Evolutionary conservation across 2,888 invertebrate species (phyloP).

Genomic region (Axea sp.): DNA sequence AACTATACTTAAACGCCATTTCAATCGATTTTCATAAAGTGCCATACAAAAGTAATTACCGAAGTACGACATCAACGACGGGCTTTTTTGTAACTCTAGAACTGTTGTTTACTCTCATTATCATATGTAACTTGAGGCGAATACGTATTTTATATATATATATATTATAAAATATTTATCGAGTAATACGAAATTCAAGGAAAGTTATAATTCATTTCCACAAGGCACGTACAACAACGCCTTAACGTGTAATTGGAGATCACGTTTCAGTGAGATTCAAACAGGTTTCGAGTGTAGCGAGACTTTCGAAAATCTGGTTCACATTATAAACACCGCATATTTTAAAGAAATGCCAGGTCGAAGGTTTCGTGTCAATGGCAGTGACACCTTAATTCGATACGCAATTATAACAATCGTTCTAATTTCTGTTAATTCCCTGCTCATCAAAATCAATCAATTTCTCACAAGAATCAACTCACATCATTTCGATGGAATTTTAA

Average conservation of each 20-base stretch:
- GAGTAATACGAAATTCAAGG: conserved; percentile 55
- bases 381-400: conserved; percentile 48
- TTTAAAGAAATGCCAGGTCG: conserved; percentile 28
- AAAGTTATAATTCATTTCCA: conserved; percentile 61
- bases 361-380: conserved; percentile 41
- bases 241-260: conserved; percentile 67
- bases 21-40: conserved; percentile 35
- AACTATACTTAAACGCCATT: conserved; percentile 31
- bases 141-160: conserved; percentile 34
- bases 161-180: conserved; percentile 50
- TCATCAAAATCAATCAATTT: conserved; percentile 4
- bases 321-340: conserved; percentile 42
- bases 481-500: conserved; percentile 6
- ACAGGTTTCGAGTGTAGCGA: conserved; percentile 64
- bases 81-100: conserved; percentile 54
- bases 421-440: conserved; percentile 5
- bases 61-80: conserved; percentile 48
- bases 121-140: conserved; percentile 54
- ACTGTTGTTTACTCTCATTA: conserved; percentile 53
- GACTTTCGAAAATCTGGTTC: conserved; percentile 70
- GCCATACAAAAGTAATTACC: conserved; percentile 21
- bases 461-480: background rate
- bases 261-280: conserved; percentile 64
- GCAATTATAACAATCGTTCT: conserved; percentile 25
- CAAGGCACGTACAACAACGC: conserved; percentile 55